Percentiles rank a stretch among this genome's conserved stretches.
These are phyloP conservation scores for Acrocephalus scirpaceus DNA, from an alignment of 2,797 vertebrate genomes.

Conservation along the genomic window DNA sequence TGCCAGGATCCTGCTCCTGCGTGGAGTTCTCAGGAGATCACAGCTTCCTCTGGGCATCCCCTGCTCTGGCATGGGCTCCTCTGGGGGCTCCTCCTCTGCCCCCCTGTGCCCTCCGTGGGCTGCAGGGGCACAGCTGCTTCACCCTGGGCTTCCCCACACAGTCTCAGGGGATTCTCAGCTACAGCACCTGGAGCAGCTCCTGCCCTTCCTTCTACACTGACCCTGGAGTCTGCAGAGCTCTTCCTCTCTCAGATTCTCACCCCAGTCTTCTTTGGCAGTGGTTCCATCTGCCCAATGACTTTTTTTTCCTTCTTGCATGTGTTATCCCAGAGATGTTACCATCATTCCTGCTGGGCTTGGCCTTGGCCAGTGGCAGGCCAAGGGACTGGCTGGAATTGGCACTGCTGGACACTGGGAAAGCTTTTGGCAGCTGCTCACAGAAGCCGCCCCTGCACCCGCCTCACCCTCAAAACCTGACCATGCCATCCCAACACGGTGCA, in stretches of 20 bases:
- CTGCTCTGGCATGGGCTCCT: not conserved
- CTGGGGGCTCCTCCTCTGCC: not conserved
- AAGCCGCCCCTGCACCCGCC: no score
- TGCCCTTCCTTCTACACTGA: not conserved
- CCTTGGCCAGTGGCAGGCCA: rapidly evolving
- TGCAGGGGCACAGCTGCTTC: not conserved
- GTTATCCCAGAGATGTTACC: not conserved
- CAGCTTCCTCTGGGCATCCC: not conserved
- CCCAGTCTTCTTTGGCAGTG: not conserved
- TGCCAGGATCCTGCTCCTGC: not conserved
- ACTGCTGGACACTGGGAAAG: not conserved
- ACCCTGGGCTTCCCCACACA: not conserved
- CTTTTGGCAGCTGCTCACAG: not conserved
- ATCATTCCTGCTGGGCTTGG: not conserved
- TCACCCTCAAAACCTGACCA: not conserved
- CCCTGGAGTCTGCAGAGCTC: not conserved
- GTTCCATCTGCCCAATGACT: not conserved
- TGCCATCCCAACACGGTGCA: not conserved
- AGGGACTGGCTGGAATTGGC: rapidly evolving
- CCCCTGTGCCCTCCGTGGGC: not conserved
- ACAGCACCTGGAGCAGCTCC: not conserved
- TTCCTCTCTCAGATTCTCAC: not conserved
- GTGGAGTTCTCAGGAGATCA: not conserved
- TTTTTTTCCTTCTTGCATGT: not conserved
- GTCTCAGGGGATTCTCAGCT: not conserved